phyloP scores from a whole-genome alignment of 2,113 vertebrate genomes.

The Procapra przewalskii region DNA sequence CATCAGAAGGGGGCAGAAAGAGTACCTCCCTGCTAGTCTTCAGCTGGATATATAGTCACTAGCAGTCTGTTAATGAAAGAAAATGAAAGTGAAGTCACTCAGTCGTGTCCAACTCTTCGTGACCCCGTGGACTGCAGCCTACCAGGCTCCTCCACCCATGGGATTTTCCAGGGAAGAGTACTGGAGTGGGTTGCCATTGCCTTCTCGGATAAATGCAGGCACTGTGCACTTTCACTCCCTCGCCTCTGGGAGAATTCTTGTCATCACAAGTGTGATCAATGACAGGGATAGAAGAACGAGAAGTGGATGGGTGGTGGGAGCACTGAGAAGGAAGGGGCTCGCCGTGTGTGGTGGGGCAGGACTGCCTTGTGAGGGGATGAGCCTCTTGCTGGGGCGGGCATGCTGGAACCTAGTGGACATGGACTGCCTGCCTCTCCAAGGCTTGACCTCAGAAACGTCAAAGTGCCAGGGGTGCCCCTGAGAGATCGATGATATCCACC shows the following conservation, averaged over 20 bases:
- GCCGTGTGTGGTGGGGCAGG: background rate
- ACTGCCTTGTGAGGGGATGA: background rate
- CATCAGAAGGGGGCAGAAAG: too few species aligned
- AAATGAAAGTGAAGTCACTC: too few species aligned
- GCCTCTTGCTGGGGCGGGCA: background rate
- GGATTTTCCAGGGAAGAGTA: too few species aligned
- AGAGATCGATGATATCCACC: background rate
- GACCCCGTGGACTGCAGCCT: too few species aligned
- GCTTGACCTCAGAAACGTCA: background rate
- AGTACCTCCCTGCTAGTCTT: too few species aligned
- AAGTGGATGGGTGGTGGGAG: background rate
- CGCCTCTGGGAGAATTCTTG: rapidly evolving
- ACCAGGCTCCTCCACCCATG: too few species aligned
- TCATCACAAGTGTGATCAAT: background rate
- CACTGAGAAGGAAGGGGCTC: background rate
- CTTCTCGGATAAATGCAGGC: too few species aligned
- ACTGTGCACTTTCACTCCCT: rapidly evolving
- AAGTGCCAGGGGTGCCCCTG: background rate
- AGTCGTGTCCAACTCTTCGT: too few species aligned
- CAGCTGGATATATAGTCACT: too few species aligned
- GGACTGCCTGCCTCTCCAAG: background rate
- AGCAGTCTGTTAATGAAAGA: too few species aligned
- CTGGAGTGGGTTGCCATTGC: too few species aligned
- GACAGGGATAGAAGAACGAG: too few species aligned
- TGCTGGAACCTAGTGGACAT: background rate